A percentile compares a stretch with the other conserved stretches of the same genome.
Evolutionary conservation across 2,797 vertebrate species (phyloP).

Genomic region (Cuculus canorus): DNA sequence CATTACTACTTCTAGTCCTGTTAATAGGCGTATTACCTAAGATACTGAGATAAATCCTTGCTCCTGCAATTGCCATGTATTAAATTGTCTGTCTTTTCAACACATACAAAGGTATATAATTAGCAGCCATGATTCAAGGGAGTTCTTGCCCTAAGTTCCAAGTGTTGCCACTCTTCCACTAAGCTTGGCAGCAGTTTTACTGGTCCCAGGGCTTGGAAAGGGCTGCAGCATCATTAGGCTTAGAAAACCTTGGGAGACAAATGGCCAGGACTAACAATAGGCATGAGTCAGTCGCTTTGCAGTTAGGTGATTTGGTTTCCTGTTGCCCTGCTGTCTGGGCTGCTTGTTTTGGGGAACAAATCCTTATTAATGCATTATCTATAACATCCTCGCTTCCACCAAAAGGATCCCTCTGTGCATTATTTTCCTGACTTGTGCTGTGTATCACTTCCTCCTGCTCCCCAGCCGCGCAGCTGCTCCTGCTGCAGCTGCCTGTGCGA

Average conservation of each 20-base stretch:
- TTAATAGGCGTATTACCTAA: not conserved
- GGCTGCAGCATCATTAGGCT: not conserved
- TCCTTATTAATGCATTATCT: constrained; percentile 29
- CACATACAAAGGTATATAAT: not conserved
- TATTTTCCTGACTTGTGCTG: constrained; percentile 40
- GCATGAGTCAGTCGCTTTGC: constrained; percentile 23
- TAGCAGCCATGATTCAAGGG: constrained; percentile 2
- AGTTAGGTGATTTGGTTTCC: constrained; percentile 42
- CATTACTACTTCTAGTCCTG: not conserved
- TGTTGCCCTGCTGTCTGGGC: constrained; percentile 8
- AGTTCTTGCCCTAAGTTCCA: constrained; percentile 7
- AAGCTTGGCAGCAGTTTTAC: not conserved
- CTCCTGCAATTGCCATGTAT: not conserved
- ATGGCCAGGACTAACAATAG: constrained; percentile 25
- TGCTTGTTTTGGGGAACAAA: constrained; percentile 43
- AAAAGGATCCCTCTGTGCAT: constrained; percentile 1
- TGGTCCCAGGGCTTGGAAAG: not conserved
- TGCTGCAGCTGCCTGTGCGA: constrained; percentile 47
- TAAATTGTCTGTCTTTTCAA: constrained; percentile 6
- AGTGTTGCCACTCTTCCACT: not conserved
- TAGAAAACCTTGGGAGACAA: constrained; percentile 19
- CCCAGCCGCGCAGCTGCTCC: constrained; percentile 52
- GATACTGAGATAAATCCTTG: not conserved
- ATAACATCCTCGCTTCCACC: constrained; percentile 32
- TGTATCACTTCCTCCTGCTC: constrained; percentile 28